These are phyloP conservation scores for Aricia agestis DNA, from an alignment of 1,140 invertebrate species.

Conservation along the genomic window DNA sequence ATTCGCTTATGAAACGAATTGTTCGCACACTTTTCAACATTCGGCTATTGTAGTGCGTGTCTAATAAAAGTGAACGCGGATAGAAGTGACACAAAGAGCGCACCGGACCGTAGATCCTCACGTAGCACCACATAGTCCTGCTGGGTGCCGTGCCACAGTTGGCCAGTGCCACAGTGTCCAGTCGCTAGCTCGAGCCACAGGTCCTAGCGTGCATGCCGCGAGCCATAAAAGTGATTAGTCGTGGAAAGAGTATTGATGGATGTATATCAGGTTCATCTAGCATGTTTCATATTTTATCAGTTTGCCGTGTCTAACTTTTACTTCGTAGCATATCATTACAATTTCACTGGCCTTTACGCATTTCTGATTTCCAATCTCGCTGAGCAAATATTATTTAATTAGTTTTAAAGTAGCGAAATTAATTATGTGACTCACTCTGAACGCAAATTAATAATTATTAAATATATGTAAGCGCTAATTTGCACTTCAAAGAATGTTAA, in stretches of 20 bases:
- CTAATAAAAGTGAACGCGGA: constrained; percentile 53
- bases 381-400: not conserved
- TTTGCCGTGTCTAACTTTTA: constrained; percentile 16
- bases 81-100: constrained; percentile 52
- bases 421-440: not conserved
- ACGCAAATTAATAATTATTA: not conserved
- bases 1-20: constrained; percentile 18
- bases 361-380: constrained; percentile 6
- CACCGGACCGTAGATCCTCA: constrained; percentile 60
- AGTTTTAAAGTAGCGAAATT: not conserved
- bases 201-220: constrained; percentile 11
- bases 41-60: constrained; percentile 27
- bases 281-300: constrained; percentile 12
- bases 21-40: constrained; percentile 25
- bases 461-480: not conserved
- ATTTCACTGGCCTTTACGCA: constrained; percentile 16
- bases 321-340: constrained; percentile 8
- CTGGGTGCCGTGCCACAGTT: not conserved
- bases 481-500: not conserved
- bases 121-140: constrained; percentile 23
- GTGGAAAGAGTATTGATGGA: constrained; percentile 43
- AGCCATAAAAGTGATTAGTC: constrained; percentile 22
- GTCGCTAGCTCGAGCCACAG: constrained; percentile 9
- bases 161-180: not conserved
- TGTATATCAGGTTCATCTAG: constrained; percentile 49